Percentiles rank a stretch among this genome's conserved stretches.
These are phyloP conservation scores for Acipenser transmontanus DNA, from an alignment of 2,797 vertebrate genomes.

Conservation along the genomic window DNA sequence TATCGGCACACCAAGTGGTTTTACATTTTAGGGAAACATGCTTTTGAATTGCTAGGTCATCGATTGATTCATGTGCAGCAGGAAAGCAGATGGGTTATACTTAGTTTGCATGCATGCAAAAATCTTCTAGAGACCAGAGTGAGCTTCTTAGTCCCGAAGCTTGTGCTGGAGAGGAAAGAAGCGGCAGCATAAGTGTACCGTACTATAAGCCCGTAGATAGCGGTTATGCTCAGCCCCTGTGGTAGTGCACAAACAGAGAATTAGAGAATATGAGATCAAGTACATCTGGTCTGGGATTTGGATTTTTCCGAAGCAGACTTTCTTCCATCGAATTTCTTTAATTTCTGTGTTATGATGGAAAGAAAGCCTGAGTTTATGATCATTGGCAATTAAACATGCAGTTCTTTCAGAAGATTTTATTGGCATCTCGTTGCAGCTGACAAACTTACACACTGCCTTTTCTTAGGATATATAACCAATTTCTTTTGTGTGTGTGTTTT, in stretches of 20 bases:
- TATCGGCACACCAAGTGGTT: too few relatives aligned
- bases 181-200: slow-evolving; percentile 43
- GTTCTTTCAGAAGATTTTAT: slow-evolving; percentile 16
- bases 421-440: slow-evolving; percentile 24
- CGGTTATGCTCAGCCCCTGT: slow-evolving; percentile 28
- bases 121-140: slow-evolving; percentile 32
- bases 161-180: slow-evolving; percentile 45
- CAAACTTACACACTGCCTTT: slow-evolving; percentile 28
- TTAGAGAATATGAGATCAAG: slow-evolving; percentile 25
- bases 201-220: slow-evolving; percentile 22
- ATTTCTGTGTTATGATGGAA: neutral
- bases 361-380: neutral
- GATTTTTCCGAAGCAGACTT: slow-evolving; percentile 24
- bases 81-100: too few relatives aligned
- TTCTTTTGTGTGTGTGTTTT: slow-evolving; percentile 25
- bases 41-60: too few relatives aligned
- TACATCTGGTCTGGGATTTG: slow-evolving; percentile 32
- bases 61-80: too few relatives aligned
- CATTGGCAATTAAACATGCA: neutral
- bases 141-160: slow-evolving; percentile 33
- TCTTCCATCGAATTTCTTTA: neutral
- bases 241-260: slow-evolving; percentile 13
- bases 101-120: slow-evolving; percentile 19
- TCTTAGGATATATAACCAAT: slow-evolving; percentile 9
- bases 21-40: too few relatives aligned